These are phyloP conservation scores for Araneus ventricosus DNA, from an alignment of 1,140 invertebrate species.

Conservation along the genomic window DNA sequence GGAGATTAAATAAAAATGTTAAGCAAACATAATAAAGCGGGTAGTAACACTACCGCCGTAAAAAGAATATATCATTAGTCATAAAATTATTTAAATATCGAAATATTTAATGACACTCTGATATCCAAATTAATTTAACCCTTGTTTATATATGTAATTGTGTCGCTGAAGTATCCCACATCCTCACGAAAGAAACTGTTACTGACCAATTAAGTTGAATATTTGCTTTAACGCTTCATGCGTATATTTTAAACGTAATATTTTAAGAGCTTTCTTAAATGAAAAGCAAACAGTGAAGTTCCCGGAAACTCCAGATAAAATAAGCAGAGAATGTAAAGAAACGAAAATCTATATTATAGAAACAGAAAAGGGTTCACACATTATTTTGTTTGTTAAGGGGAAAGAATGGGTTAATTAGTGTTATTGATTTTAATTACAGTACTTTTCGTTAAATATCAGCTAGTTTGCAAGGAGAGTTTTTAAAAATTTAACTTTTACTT, in stretches of 20 bases:
- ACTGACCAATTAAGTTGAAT: background rate
- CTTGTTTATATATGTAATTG: background rate
- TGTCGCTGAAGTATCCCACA: background rate
- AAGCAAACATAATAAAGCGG: too few relatives aligned
- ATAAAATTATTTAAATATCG: too few relatives aligned
- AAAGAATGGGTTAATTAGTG: conserved; percentile 18
- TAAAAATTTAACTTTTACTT: background rate
- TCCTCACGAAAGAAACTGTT: background rate
- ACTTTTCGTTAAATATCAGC: background rate
- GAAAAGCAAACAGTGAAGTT: background rate
- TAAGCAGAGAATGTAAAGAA: background rate
- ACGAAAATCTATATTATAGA: background rate
- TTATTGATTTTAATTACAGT: conserved; percentile 13
- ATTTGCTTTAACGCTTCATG: background rate
- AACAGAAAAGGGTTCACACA: background rate
- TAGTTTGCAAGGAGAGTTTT: background rate
- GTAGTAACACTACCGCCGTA: too few relatives aligned
- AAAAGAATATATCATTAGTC: too few relatives aligned
- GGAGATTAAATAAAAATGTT: too few relatives aligned
- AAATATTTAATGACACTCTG: too few relatives aligned
- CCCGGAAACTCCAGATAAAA: background rate
- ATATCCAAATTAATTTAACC: too few relatives aligned
- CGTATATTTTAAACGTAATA: background rate
- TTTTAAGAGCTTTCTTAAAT: background rate
- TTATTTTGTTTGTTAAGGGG: background rate